Conservation (phyloP, 2,888 invertebrate genomes). For the Hybos culiciformis region DNA sequence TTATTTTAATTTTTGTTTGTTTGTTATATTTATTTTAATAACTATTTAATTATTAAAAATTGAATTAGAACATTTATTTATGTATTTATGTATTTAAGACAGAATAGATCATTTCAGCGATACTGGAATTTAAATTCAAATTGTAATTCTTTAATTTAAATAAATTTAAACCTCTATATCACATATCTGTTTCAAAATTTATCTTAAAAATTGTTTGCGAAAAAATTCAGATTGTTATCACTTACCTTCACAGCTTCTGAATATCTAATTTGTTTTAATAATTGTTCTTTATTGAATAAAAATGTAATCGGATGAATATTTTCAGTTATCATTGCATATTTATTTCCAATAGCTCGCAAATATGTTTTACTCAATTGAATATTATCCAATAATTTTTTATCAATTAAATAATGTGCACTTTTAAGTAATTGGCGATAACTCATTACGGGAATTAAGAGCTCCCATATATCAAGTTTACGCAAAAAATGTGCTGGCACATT, state of each 20-base stretch:
- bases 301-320: conserved; percentile 24
- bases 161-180: no score
- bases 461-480: conserved; percentile 16
- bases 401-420: conserved; percentile 19
- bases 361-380: conserved; percentile 15
- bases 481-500: conserved; percentile 25
- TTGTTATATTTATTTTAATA: no score
- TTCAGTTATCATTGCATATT: conserved; percentile 15
- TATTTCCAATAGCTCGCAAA: conserved; percentile 15
- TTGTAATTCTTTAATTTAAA: no score
- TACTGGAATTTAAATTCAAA: no score
- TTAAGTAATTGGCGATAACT: conserved; percentile 21
- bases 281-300: conserved; percentile 18
- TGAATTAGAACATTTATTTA: background rate
- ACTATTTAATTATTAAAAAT: no score
- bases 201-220: no score
- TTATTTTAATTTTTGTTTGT: no score
- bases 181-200: no score
- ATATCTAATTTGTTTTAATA: conserved; percentile 8
- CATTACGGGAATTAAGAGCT: conserved; percentile 22
- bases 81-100: background rate
- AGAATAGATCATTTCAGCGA: no score
- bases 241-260: conserved; percentile 12
- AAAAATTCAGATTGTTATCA: no score
- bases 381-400: conserved; percentile 17